phyloP scores from a whole-genome alignment of 2,888 invertebrate genomes.

The Luperina testacea region DNA sequence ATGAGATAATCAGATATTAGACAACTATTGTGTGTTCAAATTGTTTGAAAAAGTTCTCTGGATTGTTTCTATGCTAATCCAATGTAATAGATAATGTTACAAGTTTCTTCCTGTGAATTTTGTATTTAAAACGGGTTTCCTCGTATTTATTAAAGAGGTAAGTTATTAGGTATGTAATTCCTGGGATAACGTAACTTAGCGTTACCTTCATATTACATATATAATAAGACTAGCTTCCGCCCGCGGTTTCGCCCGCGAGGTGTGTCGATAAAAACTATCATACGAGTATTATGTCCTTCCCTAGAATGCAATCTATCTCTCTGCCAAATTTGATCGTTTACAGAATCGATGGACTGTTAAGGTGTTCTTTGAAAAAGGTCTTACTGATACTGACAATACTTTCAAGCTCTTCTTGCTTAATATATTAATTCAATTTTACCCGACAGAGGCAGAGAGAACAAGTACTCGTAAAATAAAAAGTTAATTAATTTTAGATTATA shows the following conservation, averaged over 20 bases:
- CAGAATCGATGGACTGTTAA: background rate
- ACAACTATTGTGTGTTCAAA: slow-evolving; percentile 45
- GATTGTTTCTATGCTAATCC: slow-evolving; percentile 53
- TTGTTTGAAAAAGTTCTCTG: slow-evolving; percentile 39
- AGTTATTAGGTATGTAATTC: slow-evolving; percentile 31
- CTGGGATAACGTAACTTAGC: background rate
- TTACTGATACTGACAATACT: too few species aligned
- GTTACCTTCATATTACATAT: background rate
- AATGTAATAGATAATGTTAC: slow-evolving; percentile 28
- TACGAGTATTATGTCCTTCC: too few species aligned
- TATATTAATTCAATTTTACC: background rate
- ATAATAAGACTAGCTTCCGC: too few species aligned
- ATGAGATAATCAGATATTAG: slow-evolving; percentile 63
- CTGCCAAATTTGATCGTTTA: background rate
- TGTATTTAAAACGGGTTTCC: slow-evolving; percentile 15
- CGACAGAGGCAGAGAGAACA: too few species aligned
- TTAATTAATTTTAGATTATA: background rate
- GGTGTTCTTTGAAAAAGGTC: background rate
- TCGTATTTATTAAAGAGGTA: slow-evolving; percentile 40
- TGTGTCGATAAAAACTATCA: too few species aligned
- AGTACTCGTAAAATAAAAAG: background rate
- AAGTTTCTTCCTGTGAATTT: slow-evolving; percentile 33
- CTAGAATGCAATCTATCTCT: too few species aligned
- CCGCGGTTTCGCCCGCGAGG: too few species aligned
- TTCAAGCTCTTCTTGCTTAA: background rate